Base-by-base conservation (phyloP, 2,797 vertebrate species). In the Pangasius sanitwongsei region DNA sequence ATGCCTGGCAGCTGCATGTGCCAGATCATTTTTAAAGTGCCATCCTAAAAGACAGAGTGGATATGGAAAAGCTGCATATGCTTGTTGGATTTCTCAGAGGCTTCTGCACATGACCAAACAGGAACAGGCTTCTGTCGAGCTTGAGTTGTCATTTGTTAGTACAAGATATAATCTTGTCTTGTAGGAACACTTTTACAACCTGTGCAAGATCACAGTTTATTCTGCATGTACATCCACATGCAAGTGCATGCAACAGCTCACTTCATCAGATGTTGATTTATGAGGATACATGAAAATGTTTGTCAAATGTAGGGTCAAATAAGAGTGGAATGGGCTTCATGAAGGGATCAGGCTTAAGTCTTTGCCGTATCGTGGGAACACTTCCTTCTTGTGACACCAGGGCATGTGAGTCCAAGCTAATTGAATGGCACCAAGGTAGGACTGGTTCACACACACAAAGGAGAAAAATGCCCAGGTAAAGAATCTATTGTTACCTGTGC, bases 401-500 rank as follows among this genome's bases (percentile, higher is more conserved):
- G 85, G 85, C 63, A 85, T 92, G 89, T 91, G 92, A 91, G 86
- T 92, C 91, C 89, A 89, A 87, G 69, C 93, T 90, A 89, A 88
- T 90, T 91, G 92, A 93, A 92, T 91, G 91, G 90, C 82, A 88
- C 88, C 90, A 87, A 92, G 90, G 92, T 90, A 92, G 85, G 88
- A 90, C 90, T 90, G 88, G 81, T 89, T 90, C 77, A 34, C 83
- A 89, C 53, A 87, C 87, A 92, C 91, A 92, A 91, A 88, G 88
- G 63, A 34, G 65, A 92, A 91, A 93, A 91, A 92, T 88, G 91
- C 85, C 90, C 90, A 91, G 91, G 89, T 92, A 93, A 91, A 92
- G 90, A 91, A 91, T 91, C 91, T 92, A 92, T 92, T 94, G 96
- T 97, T 97, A 97, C 96, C 96, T 96, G 95, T 93, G 95, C 94